Evolutionary conservation across 2,113 vertebrate species (phyloP).

Genomic region (Centropus bengalensis): DNA sequence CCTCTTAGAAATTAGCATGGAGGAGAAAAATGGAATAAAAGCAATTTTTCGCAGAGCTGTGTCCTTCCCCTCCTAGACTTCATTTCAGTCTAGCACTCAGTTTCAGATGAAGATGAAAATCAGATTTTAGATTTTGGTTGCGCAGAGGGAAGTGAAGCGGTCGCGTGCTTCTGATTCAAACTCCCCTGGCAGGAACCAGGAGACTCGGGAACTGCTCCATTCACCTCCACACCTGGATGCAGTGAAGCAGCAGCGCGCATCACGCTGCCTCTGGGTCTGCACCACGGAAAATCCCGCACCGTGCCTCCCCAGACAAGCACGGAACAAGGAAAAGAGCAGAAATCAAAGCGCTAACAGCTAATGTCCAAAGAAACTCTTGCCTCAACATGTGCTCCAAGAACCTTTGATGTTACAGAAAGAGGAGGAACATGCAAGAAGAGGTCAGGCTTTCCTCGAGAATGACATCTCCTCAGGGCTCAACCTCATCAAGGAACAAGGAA

Average conservation of each 20-base stretch:
- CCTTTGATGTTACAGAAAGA: not conserved
- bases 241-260: not conserved
- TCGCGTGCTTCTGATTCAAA: not conserved
- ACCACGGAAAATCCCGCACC: not conserved
- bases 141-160: not conserved
- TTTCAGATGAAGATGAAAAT: not conserved
- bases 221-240: not conserved
- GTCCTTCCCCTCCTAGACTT: not conserved
- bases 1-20: not conserved
- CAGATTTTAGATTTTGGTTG: not conserved
- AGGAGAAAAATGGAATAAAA: not conserved
- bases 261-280: not conserved
- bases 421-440: not conserved
- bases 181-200: rapidly evolving
- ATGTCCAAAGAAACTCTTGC: conserved; percentile 1
- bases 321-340: not conserved
- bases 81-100: not conserved
- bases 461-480: not conserved
- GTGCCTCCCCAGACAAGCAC: not conserved
- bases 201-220: not conserved
- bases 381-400: not conserved
- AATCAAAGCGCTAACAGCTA: not conserved
- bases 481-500: not conserved
- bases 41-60: not conserved
- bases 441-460: not conserved